phyloP scores from a whole-genome alignment of 2,888 invertebrate genomes.

The Masnerella sp. region DNA sequence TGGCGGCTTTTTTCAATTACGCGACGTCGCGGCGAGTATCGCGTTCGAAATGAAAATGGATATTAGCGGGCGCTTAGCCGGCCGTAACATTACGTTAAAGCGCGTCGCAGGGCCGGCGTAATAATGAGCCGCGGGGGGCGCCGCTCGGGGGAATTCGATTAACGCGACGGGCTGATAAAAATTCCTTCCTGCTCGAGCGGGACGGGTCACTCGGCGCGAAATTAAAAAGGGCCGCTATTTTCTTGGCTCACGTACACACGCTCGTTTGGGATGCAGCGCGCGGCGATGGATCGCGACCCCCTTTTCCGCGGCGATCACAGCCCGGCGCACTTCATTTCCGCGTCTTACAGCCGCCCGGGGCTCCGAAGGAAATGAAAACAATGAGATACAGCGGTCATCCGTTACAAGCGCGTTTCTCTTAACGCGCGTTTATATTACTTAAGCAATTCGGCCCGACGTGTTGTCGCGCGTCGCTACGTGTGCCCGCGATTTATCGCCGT shows the following conservation, averaged over 20 bases:
- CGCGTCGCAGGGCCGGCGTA: constrained; percentile 35
- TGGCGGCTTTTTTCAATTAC: constrained; percentile 55
- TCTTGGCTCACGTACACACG: constrained; percentile 42
- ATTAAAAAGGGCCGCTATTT: constrained; percentile 48
- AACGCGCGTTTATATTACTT: constrained; percentile 77
- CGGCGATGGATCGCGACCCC: constrained; percentile 69
- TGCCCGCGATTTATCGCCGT: constrained; percentile 45
- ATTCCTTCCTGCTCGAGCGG: constrained; percentile 42
- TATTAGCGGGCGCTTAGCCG: constrained; percentile 33
- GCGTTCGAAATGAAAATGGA: constrained; percentile 46
- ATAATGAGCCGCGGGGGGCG: constrained; percentile 44
- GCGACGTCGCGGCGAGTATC: constrained; percentile 16
- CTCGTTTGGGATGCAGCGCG: constrained; percentile 74
- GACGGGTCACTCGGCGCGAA: constrained; percentile 38
- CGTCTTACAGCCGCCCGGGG: constrained; percentile 76
- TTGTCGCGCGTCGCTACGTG: constrained; percentile 50
- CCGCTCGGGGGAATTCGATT: constrained; percentile 48
- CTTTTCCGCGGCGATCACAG: constrained; percentile 67
- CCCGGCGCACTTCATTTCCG: constrained; percentile 77
- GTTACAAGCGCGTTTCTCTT: constrained; percentile 74
- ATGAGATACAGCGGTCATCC: constrained; percentile 78
- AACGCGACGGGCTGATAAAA: constrained; percentile 57
- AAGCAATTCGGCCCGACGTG: constrained; percentile 65
- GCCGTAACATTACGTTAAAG: constrained; percentile 49
- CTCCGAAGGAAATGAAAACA: constrained; percentile 78